Evolutionary conservation across 2,888 invertebrate genomes (phyloP), one percentile per base, ranked within the genome.

Genomic region (Macaria notata): DNA sequence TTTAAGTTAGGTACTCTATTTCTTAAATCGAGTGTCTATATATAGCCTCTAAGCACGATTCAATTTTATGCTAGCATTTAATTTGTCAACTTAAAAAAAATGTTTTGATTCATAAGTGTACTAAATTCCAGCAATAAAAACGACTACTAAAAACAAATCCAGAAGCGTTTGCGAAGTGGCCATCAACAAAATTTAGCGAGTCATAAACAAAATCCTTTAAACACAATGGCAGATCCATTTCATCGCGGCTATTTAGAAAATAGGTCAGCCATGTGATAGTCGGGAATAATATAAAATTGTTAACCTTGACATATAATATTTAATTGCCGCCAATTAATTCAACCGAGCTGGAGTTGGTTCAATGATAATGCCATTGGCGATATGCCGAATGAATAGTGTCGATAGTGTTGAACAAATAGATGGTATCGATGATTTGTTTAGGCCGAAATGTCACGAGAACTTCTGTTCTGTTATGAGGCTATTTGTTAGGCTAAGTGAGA

Each of bases 251-350:
- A 65, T 73, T 76, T 76, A 68, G 67, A 76, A 82, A 79, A 78
- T 81, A 70, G 81, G 81, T 75, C 81, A 74, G 64, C 75, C 70
- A 71, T 78, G 75, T 72, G 69, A 72, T 73, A 73, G 75, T 71
- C 59, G 72, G 67, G 71, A 70, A 75, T 69, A 69, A 76, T 75
- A 81, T 79, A 74, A 78, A 78, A 78, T 70, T 73, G 75, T 60
- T 65, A 80, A 68, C 89, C 90, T 88, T 90, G 90, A 82, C 90
- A 88, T 77, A 85, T 86, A 89, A 86, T 84, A 88, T 88, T 88
- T 86, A 79, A 82, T 83, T 79, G 79, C 73, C 76, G 76, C 79
- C 84, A 85, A 86, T 88, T 88, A 86, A 88, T 83, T 83, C 76
- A 73, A 67, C 67, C 70, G 59, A 47, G 77, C 71, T 68, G 82